Conservation (phyloP, 2,113 vertebrate species). For the Piaya cayana region DNA sequence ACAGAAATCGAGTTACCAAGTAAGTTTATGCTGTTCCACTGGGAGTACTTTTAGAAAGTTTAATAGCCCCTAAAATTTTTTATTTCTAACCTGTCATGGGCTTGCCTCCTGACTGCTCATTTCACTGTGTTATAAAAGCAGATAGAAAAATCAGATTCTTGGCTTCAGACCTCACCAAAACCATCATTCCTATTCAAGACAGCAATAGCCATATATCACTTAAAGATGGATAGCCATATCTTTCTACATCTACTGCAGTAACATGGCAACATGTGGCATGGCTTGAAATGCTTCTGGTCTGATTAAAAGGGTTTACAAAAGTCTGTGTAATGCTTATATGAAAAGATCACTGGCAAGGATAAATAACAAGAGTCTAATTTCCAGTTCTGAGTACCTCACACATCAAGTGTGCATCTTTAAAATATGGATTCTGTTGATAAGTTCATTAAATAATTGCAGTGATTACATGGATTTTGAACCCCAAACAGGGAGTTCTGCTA, state of each 20-base stretch:
- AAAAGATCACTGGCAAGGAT: constrained; percentile 4
- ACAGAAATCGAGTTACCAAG: background rate
- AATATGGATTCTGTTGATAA: background rate
- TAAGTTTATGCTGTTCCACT: constrained; percentile 25
- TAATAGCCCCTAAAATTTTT: constrained; percentile 62
- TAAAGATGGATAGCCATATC: background rate
- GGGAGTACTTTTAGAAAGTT: constrained; percentile 43
- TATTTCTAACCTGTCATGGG: constrained; percentile 44
- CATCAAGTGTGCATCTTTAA: background rate
- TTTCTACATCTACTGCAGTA: background rate
- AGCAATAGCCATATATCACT: background rate
- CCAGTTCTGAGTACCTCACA: background rate
- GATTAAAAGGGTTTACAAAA: constrained; percentile 39
- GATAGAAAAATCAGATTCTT: constrained; percentile 21
- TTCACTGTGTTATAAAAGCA: constrained; percentile 34
- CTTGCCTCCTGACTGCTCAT: constrained; percentile 38
- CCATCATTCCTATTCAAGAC: background rate
- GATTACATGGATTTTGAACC: background rate
- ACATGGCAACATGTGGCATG: background rate
- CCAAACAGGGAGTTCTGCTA: background rate
- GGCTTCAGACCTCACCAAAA: constrained; percentile 6
- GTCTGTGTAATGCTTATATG: background rate
- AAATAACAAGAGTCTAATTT: background rate
- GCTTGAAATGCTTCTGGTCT: constrained; percentile 6
- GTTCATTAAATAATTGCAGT: background rate